Evolutionary conservation across 53 echinoderm and acorn worm species (phyloP).

Genomic region (Holothuria leucospilota): DNA sequence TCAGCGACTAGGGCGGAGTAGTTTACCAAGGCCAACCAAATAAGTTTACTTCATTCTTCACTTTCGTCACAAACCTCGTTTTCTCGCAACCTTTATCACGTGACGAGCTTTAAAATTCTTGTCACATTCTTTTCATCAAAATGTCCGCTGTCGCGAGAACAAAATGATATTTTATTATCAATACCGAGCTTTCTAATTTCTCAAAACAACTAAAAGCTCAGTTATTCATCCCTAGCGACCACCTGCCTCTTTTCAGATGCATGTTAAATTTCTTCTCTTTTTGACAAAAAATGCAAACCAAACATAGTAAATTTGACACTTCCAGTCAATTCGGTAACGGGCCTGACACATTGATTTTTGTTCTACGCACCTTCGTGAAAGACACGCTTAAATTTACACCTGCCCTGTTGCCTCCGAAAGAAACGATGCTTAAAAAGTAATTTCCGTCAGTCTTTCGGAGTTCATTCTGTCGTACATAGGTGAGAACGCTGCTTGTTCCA

Average conservation of each 20-base stretch:
- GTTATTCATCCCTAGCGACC: conserved; percentile 33
- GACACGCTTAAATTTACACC: conserved; percentile 47
- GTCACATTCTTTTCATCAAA: no score
- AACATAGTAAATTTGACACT: conserved; percentile 28
- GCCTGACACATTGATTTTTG: conserved; percentile 52
- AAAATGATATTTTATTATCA: no score
- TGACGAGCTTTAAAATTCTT: no score
- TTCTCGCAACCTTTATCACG: no score
- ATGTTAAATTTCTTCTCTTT: conserved; percentile 26
- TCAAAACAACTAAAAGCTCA: conserved; percentile 1
- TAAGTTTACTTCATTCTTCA: no score
- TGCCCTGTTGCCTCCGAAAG: conserved; percentile 41
- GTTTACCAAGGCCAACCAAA: no score
- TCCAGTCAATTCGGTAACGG: conserved; percentile 35
- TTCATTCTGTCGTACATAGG: conserved; percentile 27
- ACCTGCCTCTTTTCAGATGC: conserved; percentile 23
- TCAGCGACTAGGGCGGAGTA: no score
- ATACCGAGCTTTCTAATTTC: no score
- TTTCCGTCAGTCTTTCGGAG: conserved; percentile 42
- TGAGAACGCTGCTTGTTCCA: conserved; percentile 38
- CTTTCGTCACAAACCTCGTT: no score
- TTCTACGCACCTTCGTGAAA: conserved; percentile 40
- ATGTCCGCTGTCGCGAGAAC: no score
- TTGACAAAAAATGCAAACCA: conserved; percentile 8
- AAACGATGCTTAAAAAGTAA: conserved; percentile 55